Evolutionary conservation across 2,888 invertebrate species (phyloP).

Genomic region (Eristalinus aeneus): DNA sequence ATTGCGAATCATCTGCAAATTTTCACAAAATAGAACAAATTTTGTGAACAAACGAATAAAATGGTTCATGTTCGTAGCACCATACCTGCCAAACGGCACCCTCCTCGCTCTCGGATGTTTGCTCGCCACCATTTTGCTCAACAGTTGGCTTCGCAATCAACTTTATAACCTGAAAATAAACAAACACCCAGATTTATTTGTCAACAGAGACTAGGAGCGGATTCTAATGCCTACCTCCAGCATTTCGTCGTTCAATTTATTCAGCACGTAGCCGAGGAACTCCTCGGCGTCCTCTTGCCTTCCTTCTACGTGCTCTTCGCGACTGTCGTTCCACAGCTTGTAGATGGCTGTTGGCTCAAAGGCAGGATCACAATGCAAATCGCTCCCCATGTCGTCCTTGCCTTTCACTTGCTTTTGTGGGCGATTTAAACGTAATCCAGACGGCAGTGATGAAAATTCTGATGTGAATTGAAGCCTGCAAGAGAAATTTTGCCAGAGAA

Average conservation of each 20-base stretch:
- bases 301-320: slow-evolving; percentile 89
- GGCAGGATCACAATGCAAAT: slow-evolving; percentile 88
- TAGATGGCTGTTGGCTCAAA: slow-evolving; percentile 95
- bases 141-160: slow-evolving; percentile 82
- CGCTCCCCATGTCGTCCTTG: slow-evolving; percentile 81
- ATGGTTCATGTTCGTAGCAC: background rate
- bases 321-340: slow-evolving; percentile 89
- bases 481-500: background rate
- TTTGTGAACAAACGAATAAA: background rate
- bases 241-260: slow-evolving; percentile 98
- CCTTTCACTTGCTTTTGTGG: slow-evolving; percentile 78
- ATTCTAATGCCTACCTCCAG: slow-evolving; percentile 84
- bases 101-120: slow-evolving; percentile 78
- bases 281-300: slow-evolving; percentile 99
- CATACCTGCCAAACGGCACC: slow-evolving; percentile 80
- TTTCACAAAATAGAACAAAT: background rate
- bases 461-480: slow-evolving; percentile 76
- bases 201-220: background rate
- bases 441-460: slow-evolving; percentile 88
- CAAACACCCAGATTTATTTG: background rate
- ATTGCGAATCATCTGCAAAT: slow-evolving; percentile 82
- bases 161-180: slow-evolving; percentile 82
- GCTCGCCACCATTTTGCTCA: slow-evolving; percentile 81
- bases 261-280: slow-evolving; percentile 95
- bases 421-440: slow-evolving; percentile 82